A percentile compares a stretch with the other conserved stretches of the same genome.
These are phyloP conservation scores for Porites rus DNA, from an alignment of 92 coral and sea anemone species.

Conservation along the genomic window DNA sequence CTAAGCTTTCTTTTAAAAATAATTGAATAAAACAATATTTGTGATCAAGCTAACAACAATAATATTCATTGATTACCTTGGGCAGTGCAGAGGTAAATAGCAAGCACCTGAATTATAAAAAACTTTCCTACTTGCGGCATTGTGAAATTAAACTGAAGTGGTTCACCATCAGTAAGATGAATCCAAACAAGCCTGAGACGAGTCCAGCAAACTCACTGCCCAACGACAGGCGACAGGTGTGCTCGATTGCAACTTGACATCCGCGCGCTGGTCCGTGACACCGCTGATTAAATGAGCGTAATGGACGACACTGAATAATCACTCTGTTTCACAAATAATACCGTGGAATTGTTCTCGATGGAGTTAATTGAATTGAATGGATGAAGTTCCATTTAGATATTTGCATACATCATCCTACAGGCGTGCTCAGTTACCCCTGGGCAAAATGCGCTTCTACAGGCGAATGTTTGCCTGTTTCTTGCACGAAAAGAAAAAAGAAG, in stretches of 20 bases:
- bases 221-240: too few species aligned
- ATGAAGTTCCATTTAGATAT: neutral
- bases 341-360: neutral
- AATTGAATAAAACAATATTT: too few species aligned
- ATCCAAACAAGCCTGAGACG: too few species aligned
- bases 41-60: neutral
- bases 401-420: too few species aligned
- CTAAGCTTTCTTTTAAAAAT: too few species aligned
- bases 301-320: neutral
- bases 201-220: too few species aligned
- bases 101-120: neutral
- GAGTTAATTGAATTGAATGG: neutral
- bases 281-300: neutral
- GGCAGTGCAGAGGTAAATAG: constrained; percentile 9
- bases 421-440: too few species aligned
- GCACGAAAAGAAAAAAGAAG: too few species aligned
- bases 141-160: neutral
- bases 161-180: neutral
- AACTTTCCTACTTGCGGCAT: constrained; percentile 1
- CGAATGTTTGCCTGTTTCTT: too few species aligned
- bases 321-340: neutral
- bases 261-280: neutral
- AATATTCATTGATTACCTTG: constrained; percentile 26
- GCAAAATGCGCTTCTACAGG: too few species aligned
- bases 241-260: neutral